Evolutionary conservation across 2,888 invertebrate genomes (phyloP).

Genomic region (Apamea sordens): DNA sequence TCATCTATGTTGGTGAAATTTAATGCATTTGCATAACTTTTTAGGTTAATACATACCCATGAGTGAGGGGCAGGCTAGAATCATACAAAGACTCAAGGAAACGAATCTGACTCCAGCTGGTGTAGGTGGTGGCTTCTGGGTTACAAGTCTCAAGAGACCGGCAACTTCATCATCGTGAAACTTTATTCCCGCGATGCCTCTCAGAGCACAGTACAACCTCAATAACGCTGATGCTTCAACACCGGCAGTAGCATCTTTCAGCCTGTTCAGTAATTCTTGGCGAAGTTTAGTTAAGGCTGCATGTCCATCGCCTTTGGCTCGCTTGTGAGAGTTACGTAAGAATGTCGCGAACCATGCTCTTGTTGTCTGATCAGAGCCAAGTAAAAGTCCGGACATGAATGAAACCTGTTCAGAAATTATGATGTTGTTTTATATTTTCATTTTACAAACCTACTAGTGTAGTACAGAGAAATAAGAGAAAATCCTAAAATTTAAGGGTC

Average conservation of each 20-base stretch:
- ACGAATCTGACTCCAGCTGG: conserved; percentile 98
- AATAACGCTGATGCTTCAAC: conserved; percentile 97
- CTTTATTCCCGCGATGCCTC: conserved; percentile 98
- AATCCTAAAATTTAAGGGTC: not conserved
- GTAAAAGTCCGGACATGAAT: conserved; percentile 96
- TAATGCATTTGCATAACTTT: not conserved
- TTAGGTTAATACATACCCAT: conserved; percentile 87
- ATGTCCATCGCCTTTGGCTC: conserved; percentile 94
- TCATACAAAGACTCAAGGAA: conserved; percentile 97
- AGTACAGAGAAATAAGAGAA: not conserved
- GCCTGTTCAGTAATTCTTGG: conserved; percentile 93
- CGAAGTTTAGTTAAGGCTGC: conserved; percentile 92
- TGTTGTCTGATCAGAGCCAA: conserved; percentile 97
- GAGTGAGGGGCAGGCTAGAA: conserved; percentile 97
- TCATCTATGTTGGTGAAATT: not conserved
- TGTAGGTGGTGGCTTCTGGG: conserved; percentile 96
- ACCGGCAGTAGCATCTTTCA: conserved; percentile 92
- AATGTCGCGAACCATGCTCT: conserved; percentile 98
- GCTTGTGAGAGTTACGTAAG: conserved; percentile 95
- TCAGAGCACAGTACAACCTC: conserved; percentile 96
- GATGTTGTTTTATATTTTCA: not conserved
- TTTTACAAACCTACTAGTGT: not conserved
- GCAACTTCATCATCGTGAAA: conserved; percentile 97
- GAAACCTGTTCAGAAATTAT: conserved; percentile 89
- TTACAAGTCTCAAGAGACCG: conserved; percentile 95